Percentiles rank a stretch among this genome's conserved stretches.
Conservation (phyloP, 2,797 vertebrate species). For the Oceanodroma leucorhoa region DNA sequence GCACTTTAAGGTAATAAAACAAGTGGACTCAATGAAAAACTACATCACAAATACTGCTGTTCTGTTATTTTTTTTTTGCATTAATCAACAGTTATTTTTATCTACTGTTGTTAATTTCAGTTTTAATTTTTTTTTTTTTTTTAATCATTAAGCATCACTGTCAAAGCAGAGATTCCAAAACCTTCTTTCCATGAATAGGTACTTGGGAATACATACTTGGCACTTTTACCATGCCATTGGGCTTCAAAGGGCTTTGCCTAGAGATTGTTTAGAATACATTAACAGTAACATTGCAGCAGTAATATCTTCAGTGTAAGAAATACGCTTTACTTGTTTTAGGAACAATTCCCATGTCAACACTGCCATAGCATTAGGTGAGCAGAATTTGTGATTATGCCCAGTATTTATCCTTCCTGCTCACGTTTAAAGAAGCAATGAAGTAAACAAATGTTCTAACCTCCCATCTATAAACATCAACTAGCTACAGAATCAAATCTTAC, state of each 20-base stretch:
- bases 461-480: not conserved
- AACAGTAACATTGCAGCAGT: not conserved
- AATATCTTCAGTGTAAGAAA: not conserved
- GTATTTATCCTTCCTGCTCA: not conserved
- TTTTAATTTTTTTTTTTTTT: not conserved
- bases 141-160: not conserved
- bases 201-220: not conserved
- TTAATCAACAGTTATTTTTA: not conserved
- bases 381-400: not conserved
- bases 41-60: not conserved
- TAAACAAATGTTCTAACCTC: not conserved
- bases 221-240: not conserved
- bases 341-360: not conserved
- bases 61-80: not conserved
- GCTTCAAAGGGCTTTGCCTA: not conserved
- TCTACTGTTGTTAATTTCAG: not conserved
- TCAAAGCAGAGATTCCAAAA: not conserved
- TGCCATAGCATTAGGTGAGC: not conserved
- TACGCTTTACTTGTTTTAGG: not conserved
- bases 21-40: not conserved
- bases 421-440: not conserved
- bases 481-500: not conserved
- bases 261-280: not conserved
- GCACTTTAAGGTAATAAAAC: not conserved
- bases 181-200: not conserved